Evolutionary conservation across 2,888 invertebrate species (phyloP), one percentile per base, ranked within the genome.

Genomic region (Nudaria mundana): DNA sequence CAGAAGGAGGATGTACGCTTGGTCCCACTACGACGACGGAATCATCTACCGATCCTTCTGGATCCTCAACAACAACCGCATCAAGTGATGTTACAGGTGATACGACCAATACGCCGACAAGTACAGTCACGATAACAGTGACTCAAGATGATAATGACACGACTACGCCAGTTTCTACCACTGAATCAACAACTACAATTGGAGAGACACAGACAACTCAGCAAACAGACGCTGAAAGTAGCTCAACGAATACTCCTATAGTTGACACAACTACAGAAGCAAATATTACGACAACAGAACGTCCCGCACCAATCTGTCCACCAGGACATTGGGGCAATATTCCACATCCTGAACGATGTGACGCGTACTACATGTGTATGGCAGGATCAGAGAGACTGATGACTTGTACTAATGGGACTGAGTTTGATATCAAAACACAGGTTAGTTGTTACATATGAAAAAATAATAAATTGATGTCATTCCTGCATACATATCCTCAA

Each of bases 1-100:
- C 41, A 5, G 48, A 48, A 24, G 55, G 54, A 13, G 63, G 63
- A 1, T 63, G 63, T 20, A 63, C 60, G 4, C 29, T 47, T 2
- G 37, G 40, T 0, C 20, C 16, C 15, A 28, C 34, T 11, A 16
- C 18, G 5, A 18, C 18, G 3, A 20, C 20, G 8, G 20, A 20
- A 2, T 7, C 7, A 2, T 20, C 20, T 7, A 18, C 18, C 3
- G 8, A 5, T 7, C 20, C 20, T 8, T 5, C 5, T 4, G 8
- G 8, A 7, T 5, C 5, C 8, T 20, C 20, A 20, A 20, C 20
- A 20, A 20, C 20, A 7, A 20, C 5, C 3, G 2, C 3, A 8
- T 8, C 20, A 20, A 20, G 7, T 7, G 20, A 20, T 8, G 6
- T 8, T 3, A 20, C 20, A 2, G 25, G 5, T 1, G 11, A 20